phyloP scores from a whole-genome alignment of 2,113 vertebrate species.

The Vidua macroura region DNA sequence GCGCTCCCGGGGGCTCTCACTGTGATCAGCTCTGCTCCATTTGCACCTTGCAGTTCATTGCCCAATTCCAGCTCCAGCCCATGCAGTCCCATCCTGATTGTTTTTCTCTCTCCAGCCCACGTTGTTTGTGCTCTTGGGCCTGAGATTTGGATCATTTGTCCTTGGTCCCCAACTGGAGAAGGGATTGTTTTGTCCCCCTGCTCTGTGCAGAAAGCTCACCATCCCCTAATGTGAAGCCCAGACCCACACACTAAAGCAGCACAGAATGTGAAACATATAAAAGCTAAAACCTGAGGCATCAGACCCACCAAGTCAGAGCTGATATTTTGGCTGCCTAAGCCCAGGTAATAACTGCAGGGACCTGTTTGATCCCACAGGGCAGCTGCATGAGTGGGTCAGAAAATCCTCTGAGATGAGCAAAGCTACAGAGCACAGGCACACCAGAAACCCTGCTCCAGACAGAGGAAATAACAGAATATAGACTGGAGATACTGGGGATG shows the following conservation, averaged over 20 bases:
- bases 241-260: background rate
- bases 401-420: background rate
- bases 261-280: background rate
- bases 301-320: background rate
- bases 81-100: background rate
- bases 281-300: background rate
- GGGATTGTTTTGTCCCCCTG: background rate
- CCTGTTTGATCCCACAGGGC: background rate
- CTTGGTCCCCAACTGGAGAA: background rate
- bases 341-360: background rate
- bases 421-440: too few relatives aligned
- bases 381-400: background rate
- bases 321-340: background rate
- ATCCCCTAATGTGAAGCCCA: background rate
- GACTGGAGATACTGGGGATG: background rate
- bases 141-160: background rate
- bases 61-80: accelerated
- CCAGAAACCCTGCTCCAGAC: background rate
- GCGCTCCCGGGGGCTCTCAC: accelerated
- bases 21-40: background rate
- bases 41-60: background rate
- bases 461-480: background rate
- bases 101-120: background rate
- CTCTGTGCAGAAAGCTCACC: background rate
- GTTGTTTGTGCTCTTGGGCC: background rate